Evolutionary conservation across 2,888 invertebrate species (phyloP).

Genomic region (Epistrophella euchroma): DNA sequence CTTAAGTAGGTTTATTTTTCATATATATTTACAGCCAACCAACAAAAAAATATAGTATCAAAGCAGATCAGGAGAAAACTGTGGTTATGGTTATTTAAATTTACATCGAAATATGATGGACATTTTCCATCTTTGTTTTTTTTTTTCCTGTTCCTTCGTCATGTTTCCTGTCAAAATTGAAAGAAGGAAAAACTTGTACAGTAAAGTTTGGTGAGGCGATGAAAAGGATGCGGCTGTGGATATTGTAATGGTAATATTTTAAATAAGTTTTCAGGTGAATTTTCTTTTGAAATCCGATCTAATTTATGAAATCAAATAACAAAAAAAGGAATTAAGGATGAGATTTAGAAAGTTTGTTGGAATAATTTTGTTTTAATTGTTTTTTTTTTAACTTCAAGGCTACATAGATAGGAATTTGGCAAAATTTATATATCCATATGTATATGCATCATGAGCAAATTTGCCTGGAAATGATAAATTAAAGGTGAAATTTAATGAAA

Average conservation of each 20-base stretch:
- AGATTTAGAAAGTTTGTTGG: conserved; percentile 22
- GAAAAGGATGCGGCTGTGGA: conserved; percentile 1
- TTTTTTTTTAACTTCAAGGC: not conserved
- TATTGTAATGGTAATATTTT: conserved; percentile 54
- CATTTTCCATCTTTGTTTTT: conserved; percentile 45
- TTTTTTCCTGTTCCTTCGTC: conserved; percentile 8
- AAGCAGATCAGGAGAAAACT: conserved; percentile 2
- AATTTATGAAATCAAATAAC: conserved; percentile 41
- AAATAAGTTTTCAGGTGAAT: conserved; percentile 58
- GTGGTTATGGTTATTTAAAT: conserved; percentile 43
- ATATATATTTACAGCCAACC: not conserved
- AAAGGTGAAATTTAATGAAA: not conserved
- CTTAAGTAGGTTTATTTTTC: conserved; percentile 5
- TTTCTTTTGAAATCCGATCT: conserved; percentile 48
- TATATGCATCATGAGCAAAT: not conserved
- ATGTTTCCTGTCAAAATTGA: conserved; percentile 39
- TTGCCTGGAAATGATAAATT: not conserved
- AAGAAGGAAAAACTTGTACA: not conserved
- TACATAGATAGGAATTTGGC: not conserved
- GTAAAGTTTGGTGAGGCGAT: not conserved
- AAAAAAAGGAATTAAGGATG: conserved; percentile 17
- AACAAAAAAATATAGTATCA: not conserved
- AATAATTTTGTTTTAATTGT: not conserved
- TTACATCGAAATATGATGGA: conserved; percentile 63
- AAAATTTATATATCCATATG: not conserved